These are phyloP conservation scores for Crioceris asparagi DNA, from an alignment of 2,888 invertebrate genomes.

Conservation along the genomic window DNA sequence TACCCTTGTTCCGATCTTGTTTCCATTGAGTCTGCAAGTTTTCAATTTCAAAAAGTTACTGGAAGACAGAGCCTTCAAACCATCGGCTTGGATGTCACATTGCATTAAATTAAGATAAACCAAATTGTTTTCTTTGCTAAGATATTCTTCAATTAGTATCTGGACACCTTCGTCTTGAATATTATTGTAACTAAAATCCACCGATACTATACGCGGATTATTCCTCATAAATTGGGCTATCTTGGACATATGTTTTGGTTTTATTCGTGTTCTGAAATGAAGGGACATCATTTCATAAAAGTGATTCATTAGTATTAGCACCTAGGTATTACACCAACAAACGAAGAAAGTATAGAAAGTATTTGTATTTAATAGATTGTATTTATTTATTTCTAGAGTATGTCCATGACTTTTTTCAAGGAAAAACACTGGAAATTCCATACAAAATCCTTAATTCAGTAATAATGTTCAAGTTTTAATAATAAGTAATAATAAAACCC, in stretches of 20 bases:
- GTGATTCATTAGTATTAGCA: no score
- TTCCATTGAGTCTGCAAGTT: slow-evolving; percentile 47
- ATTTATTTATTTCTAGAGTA: no score
- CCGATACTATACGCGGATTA: slow-evolving; percentile 39
- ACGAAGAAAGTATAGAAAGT: no score
- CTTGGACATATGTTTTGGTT: slow-evolving; percentile 41
- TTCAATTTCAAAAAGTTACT: slow-evolving; percentile 36
- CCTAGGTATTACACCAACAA: no score
- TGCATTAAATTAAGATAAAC: slow-evolving; percentile 46
- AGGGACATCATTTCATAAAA: no score
- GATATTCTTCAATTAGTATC: slow-evolving; percentile 37
- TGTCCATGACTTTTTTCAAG: background rate
- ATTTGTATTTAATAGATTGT: no score
- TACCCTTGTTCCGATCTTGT: slow-evolving; percentile 44
- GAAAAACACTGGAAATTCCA: background rate
- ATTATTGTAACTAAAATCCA: slow-evolving; percentile 47
- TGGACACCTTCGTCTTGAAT: slow-evolving; percentile 44
- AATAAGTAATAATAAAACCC: no score
- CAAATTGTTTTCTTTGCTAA: slow-evolving; percentile 40
- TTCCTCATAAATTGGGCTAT: slow-evolving; percentile 41
- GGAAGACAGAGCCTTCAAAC: slow-evolving; percentile 24
- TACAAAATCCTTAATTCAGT: no score
- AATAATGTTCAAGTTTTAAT: no score
- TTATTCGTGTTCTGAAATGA: slow-evolving; percentile 40
- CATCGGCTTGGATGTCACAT: slow-evolving; percentile 42